Evolutionary conservation across 2,888 invertebrate species (phyloP).

Genomic region (Hyalella azteca): DNA sequence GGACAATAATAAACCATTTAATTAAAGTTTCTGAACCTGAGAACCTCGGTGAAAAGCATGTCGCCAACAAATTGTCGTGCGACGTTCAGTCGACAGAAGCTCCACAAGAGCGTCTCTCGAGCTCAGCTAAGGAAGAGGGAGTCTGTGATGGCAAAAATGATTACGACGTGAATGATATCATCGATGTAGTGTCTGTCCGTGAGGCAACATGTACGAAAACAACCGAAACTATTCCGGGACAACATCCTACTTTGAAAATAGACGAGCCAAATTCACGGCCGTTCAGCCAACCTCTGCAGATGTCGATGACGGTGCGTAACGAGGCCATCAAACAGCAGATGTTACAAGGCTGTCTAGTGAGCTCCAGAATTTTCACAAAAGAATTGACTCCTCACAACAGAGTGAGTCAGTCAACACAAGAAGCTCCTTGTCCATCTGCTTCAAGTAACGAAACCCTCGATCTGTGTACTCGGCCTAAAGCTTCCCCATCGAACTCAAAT

Average conservation of each 20-base stretch:
- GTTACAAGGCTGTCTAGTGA: not conserved
- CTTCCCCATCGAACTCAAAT: not conserved
- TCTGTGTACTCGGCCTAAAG: conserved; percentile 16
- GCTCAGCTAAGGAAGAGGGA: not conserved
- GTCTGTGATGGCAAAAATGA: not conserved
- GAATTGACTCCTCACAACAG: not conserved
- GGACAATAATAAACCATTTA: too few species aligned
- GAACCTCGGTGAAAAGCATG: not conserved
- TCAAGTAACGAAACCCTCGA: conserved; percentile 22
- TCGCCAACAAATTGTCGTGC: not conserved
- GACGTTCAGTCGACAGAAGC: not conserved
- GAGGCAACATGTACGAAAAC: not conserved
- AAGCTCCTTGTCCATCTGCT: not conserved
- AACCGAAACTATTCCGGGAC: too few species aligned
- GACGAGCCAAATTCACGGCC: not conserved
- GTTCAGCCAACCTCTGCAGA: not conserved
- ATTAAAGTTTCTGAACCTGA: not conserved
- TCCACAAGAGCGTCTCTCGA: not conserved
- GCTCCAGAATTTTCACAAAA: not conserved
- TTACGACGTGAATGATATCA: not conserved
- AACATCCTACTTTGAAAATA: too few species aligned
- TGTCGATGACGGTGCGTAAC: not conserved
- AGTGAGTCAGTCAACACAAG: not conserved
- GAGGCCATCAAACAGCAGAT: conserved; percentile 7
- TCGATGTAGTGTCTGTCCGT: conserved; percentile 8